Conservation (phyloP, 2,113 vertebrate species). For the Bungarus multicinctus region DNA sequence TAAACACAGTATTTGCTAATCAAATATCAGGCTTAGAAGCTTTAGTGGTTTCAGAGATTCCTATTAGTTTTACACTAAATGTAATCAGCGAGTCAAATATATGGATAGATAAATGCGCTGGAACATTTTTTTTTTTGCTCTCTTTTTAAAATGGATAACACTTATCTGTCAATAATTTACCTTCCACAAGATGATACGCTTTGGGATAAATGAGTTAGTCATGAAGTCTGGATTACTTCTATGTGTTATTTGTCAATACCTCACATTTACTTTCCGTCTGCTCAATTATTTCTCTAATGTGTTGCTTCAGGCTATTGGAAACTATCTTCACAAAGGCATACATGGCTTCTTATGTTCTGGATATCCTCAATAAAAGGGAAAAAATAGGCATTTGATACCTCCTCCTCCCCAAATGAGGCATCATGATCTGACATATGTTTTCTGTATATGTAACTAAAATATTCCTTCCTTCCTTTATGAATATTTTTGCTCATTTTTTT, state of each 20-base stretch:
- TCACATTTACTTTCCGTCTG: conserved; percentile 29
- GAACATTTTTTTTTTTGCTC: conserved; percentile 18
- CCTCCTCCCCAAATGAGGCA: neutral
- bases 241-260: conserved; percentile 9
- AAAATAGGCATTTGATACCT: conserved; percentile 35
- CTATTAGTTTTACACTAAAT: conserved; percentile 15
- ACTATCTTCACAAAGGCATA: neutral
- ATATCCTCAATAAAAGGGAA: neutral
- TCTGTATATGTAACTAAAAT: neutral
- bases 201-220: conserved; percentile 1
- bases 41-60: conserved; percentile 23
- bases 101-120: conserved; percentile 22
- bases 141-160: conserved; percentile 18
- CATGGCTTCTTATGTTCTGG: conserved; percentile 15
- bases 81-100: conserved; percentile 17
- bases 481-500: neutral
- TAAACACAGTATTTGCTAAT: conserved; percentile 62
- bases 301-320: neutral
- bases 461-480: neutral
- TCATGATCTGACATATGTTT: conserved; percentile 5
- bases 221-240: conserved; percentile 11
- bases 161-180: neutral
- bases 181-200: conserved; percentile 1
- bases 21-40: conserved; percentile 28
- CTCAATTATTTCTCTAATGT: conserved; percentile 40